Conservation (phyloP, 1,140 invertebrate genomes). For the Eupristina koningsbergeri region DNA sequence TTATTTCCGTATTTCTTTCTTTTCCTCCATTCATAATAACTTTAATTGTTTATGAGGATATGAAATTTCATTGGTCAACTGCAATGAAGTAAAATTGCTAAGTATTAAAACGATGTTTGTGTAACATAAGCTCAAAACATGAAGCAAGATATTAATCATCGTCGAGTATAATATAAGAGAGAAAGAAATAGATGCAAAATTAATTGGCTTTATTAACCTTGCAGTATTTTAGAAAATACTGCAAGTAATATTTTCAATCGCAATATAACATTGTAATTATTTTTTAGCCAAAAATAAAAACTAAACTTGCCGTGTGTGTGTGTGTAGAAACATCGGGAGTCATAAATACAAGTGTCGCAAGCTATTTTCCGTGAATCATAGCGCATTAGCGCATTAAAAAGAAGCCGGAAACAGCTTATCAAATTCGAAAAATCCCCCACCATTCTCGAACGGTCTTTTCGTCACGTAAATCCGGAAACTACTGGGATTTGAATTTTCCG, state of each 20-base stretch:
- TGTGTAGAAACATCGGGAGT: background rate
- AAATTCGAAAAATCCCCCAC: background rate
- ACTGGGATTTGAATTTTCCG: too few relatives aligned
- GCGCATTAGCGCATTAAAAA: background rate
- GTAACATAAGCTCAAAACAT: background rate
- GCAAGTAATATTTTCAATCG: background rate
- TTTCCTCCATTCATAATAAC: background rate
- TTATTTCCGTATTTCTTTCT: background rate
- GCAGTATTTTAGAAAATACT: background rate
- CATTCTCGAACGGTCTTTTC: background rate
- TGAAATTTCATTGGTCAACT: background rate
- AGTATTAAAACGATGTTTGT: background rate
- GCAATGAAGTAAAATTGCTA: background rate
- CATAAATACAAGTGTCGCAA: conserved; percentile 14
- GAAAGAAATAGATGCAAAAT: background rate
- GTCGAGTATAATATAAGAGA: background rate
- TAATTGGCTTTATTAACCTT: background rate
- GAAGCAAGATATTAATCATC: background rate
- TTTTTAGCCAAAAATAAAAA: background rate
- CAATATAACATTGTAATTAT: background rate
- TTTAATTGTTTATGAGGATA: background rate
- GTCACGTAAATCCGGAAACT: background rate
- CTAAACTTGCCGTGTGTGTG: background rate
- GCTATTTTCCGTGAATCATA: background rate
- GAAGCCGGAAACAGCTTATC: background rate